A percentile compares a stretch with the other conserved stretches of the same genome.
phyloP scores from a whole-genome alignment of 2,797 vertebrate genomes.

The Sebastes aleutianus region DNA sequence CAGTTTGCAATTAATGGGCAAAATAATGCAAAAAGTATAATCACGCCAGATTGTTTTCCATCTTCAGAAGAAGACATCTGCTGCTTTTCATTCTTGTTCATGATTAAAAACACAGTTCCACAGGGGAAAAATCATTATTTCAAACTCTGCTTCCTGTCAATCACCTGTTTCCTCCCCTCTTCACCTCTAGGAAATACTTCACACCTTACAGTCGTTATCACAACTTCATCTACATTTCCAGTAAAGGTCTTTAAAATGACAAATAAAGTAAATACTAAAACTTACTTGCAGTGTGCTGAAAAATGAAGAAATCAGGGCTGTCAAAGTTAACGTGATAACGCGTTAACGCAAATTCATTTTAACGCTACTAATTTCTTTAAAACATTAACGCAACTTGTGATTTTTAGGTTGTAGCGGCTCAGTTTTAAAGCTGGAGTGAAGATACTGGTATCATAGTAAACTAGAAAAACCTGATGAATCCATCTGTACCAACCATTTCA shows the following conservation, averaged over 20 bases:
- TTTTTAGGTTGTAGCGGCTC: too few species aligned
- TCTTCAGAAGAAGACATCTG: background rate
- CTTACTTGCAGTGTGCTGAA: background rate
- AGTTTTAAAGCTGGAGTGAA: too few species aligned
- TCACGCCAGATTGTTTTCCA: background rate
- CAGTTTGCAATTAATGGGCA: background rate
- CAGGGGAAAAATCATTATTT: background rate
- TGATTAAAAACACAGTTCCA: background rate
- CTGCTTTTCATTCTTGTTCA: background rate
- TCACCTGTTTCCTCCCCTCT: background rate
- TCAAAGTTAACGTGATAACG: too few species aligned
- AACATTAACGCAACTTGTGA: too few species aligned
- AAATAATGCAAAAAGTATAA: background rate
- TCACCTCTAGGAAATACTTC: background rate
- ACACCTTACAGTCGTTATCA: background rate
- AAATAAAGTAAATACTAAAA: background rate
- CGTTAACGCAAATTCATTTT: too few species aligned
- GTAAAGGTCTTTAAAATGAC: background rate
- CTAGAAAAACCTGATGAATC: too few species aligned
- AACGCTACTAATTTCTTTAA: too few species aligned
- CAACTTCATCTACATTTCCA: background rate
- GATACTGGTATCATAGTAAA: too few species aligned
- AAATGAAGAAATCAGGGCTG: background rate
- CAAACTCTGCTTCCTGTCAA: background rate
- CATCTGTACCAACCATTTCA: too few species aligned